Conservation (phyloP, 2,888 invertebrate species). For the Camptogramma bilineatum region DNA sequence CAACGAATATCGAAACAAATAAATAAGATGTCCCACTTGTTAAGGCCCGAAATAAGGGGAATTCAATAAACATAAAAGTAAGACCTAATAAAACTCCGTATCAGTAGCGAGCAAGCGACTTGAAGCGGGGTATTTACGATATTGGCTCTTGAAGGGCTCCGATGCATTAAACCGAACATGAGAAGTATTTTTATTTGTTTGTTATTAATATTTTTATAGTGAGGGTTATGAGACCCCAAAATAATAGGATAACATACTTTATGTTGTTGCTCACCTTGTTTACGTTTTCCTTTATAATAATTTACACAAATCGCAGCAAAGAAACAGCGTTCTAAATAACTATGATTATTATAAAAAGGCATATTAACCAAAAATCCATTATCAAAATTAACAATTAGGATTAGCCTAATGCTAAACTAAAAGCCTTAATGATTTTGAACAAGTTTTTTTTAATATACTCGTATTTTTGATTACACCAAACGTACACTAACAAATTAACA, state of each 20-base stretch:
- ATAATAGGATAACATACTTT: conserved; percentile 4
- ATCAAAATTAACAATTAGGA: too few relatives aligned
- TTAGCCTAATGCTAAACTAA: too few relatives aligned
- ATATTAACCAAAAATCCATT: too few relatives aligned
- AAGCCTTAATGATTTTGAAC: too few relatives aligned
- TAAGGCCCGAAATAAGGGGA: conserved; percentile 46
- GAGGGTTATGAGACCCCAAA: conserved; percentile 6
- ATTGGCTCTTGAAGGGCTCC: conserved; percentile 58
- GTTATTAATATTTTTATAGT: conserved; percentile 23
- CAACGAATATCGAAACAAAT: conserved; percentile 23
- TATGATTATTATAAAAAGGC: too few relatives aligned
- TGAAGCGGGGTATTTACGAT: conserved; percentile 66
- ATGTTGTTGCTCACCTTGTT: not conserved
- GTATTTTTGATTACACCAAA: too few relatives aligned
- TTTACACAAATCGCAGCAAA: too few relatives aligned
- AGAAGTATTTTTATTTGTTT: conserved; percentile 30
- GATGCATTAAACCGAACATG: conserved; percentile 35
- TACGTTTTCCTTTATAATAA: not conserved
- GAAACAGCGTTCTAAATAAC: too few relatives aligned
- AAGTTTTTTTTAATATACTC: too few relatives aligned
- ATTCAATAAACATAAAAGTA: conserved; percentile 74
- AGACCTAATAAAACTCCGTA: conserved; percentile 74
- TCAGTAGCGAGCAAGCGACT: conserved; percentile 67
- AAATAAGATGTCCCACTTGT: conserved; percentile 32
- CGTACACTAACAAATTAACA: too few relatives aligned